Conservation (phyloP, 2,888 invertebrate genomes). For the Conomelus anceps region DNA sequence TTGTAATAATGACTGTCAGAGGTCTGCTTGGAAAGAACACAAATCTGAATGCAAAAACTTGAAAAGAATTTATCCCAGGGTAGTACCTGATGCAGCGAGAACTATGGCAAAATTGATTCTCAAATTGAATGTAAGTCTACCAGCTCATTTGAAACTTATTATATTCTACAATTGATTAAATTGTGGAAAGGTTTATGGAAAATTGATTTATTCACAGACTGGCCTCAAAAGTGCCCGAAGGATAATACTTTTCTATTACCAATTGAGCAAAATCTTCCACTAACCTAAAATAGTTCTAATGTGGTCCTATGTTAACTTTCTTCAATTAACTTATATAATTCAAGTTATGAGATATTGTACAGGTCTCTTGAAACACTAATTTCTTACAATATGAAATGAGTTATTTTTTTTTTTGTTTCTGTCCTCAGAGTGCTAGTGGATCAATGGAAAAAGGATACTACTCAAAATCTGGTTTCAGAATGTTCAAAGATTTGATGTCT, state of each 20-base stretch:
- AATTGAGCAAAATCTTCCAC: too few relatives aligned
- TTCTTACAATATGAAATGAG: slow-evolving; percentile 5
- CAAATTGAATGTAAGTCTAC: slow-evolving; percentile 46
- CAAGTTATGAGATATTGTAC: too few relatives aligned
- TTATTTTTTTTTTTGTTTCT: slow-evolving; percentile 17
- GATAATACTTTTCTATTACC: too few relatives aligned
- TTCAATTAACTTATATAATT: too few relatives aligned
- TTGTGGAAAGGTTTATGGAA: too few relatives aligned
- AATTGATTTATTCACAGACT: too few relatives aligned
- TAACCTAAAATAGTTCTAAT: too few relatives aligned
- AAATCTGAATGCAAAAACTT: slow-evolving; percentile 76
- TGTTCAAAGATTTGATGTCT: slow-evolving; percentile 83
- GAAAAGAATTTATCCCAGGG: slow-evolving; percentile 61
- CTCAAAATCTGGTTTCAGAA: slow-evolving; percentile 59
- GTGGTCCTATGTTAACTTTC: too few relatives aligned
- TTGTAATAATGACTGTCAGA: slow-evolving; percentile 74
- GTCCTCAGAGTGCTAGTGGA: slow-evolving; percentile 56
- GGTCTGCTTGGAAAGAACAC: slow-evolving; percentile 71
- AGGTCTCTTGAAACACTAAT: slow-evolving; percentile 2
- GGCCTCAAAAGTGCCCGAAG: too few relatives aligned
- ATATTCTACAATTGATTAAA: too few relatives aligned
- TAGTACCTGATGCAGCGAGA: slow-evolving; percentile 75
- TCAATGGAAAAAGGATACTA: slow-evolving; percentile 58
- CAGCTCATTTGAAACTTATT: not conserved
- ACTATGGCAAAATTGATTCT: slow-evolving; percentile 70